These are phyloP conservation scores for Tachuris rubrigastra DNA, from an alignment of 2,113 vertebrate species.

Conservation along the genomic window DNA sequence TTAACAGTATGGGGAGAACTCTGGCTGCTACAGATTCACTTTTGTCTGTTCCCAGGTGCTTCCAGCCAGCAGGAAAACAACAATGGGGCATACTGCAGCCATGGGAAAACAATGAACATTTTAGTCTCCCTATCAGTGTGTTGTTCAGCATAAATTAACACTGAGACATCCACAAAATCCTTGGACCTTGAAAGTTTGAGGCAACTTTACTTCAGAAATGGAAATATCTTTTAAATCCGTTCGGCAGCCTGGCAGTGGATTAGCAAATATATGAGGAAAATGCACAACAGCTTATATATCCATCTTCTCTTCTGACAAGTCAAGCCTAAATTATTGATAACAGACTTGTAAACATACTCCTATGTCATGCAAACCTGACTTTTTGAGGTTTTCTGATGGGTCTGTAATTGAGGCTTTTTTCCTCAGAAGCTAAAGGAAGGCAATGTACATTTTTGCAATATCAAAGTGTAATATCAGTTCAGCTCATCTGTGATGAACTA, in stretches of 20 bases:
- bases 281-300: neutral
- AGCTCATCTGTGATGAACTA: neutral
- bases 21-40: neutral
- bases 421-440: neutral
- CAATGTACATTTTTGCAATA: neutral
- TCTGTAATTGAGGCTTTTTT: neutral
- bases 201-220: conserved; percentile 17
- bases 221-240: neutral
- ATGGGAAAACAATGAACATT: neutral
- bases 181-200: neutral
- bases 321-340: conserved; percentile 41
- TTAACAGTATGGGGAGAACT: neutral
- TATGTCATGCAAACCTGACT: neutral
- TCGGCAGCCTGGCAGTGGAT: neutral
- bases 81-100: neutral
- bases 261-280: neutral
- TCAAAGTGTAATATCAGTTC: neutral
- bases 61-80: neutral
- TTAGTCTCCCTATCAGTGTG: neutral
- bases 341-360: neutral
- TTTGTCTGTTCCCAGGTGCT: neutral
- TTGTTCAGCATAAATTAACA: neutral
- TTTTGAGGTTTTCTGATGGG: neutral
- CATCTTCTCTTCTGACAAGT: neutral
- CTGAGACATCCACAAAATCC: neutral